These are phyloP conservation scores for Meiosimyza decipiens DNA, from an alignment of 2,888 invertebrate species.

Conservation along the genomic window DNA sequence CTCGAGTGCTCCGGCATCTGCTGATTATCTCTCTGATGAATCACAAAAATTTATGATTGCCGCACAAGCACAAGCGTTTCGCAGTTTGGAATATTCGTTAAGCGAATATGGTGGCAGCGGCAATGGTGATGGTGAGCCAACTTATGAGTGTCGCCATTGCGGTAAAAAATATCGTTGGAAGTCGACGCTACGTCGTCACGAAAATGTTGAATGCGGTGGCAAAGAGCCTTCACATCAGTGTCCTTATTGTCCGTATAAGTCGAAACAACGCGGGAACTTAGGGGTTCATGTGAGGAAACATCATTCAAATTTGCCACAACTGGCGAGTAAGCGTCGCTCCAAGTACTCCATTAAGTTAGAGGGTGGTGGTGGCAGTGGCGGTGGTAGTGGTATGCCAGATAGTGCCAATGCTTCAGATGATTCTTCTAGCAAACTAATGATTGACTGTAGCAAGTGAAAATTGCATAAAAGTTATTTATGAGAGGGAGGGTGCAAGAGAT, in stretches of 20 bases:
- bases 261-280: constrained; percentile 83
- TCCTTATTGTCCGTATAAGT: constrained; percentile 79
- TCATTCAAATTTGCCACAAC: constrained; percentile 68
- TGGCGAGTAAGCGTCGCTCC: constrained; percentile 62
- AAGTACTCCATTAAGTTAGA: constrained; percentile 59
- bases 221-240: constrained; percentile 84
- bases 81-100: constrained; percentile 61
- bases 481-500: background rate
- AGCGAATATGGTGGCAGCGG: constrained; percentile 57
- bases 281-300: constrained; percentile 83
- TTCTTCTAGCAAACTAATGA: constrained; percentile 58
- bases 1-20: constrained; percentile 31
- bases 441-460: constrained; percentile 57
- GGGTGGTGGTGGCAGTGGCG: constrained; percentile 43
- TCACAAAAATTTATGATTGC: constrained; percentile 57
- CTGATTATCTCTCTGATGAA: constrained; percentile 55
- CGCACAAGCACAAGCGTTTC: constrained; percentile 57
- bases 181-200: constrained; percentile 83
- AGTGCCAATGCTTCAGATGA: constrained; percentile 55
- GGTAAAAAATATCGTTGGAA: constrained; percentile 88
- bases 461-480: background rate
- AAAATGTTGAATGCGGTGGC: constrained; percentile 84
- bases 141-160: constrained; percentile 76
- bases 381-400: constrained; percentile 41
- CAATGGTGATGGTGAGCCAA: constrained; percentile 56